phyloP scores from a whole-genome alignment of 2,888 invertebrate genomes.

The Aspidiotus rigidus region DNA sequence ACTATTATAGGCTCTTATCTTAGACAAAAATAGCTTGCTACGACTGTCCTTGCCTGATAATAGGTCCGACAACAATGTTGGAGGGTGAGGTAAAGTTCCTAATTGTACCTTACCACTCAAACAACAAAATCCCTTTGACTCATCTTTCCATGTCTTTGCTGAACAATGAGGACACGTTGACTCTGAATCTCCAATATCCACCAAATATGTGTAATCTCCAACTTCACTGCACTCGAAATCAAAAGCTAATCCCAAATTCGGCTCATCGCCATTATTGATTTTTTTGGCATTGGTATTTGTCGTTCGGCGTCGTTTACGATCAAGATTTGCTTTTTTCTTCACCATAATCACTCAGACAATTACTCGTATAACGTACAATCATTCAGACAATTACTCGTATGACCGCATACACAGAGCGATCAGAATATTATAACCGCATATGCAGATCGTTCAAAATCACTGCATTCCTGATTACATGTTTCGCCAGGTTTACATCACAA shows the following conservation, averaged over 20 bases:
- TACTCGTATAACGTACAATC: no score
- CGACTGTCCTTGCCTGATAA: background rate
- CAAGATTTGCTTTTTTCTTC: background rate
- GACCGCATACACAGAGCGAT: no score
- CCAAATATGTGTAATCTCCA: background rate
- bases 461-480: no score
- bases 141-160: background rate
- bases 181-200: background rate
- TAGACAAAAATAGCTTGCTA: background rate
- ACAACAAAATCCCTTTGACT: conserved; percentile 3
- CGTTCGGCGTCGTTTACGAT: background rate
- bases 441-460: no score
- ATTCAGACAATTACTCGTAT: no score
- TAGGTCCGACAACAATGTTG: background rate
- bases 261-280: background rate
- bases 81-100: background rate
- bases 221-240: background rate
- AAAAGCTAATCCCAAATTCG: background rate
- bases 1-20: conserved; percentile 33
- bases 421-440: no score
- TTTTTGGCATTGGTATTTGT: conserved; percentile 2
- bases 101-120: conserved; percentile 6
- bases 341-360: background rate
- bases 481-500: no score
- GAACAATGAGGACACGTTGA: conserved; percentile 1